Evolutionary conservation across 2,888 invertebrate genomes (phyloP).

Genomic region (Uropetala carovei): DNA sequence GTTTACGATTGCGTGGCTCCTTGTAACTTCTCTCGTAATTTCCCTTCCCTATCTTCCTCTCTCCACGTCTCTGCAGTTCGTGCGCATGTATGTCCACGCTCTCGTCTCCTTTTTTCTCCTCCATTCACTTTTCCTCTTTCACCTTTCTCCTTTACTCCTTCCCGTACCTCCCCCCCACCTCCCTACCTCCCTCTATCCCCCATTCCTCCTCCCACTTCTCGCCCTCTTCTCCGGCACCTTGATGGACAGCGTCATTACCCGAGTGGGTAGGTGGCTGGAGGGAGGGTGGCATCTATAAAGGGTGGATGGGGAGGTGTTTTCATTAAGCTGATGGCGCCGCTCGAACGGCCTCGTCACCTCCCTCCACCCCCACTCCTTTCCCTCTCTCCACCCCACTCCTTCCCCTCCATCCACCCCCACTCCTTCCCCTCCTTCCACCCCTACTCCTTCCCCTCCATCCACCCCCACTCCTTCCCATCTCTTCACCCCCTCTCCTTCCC

Average conservation of each 20-base stretch:
- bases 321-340: conserved; percentile 50
- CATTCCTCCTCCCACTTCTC: neutral
- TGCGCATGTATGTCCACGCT: no score
- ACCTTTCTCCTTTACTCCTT: neutral
- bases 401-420: neutral
- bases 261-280: neutral
- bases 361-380: neutral
- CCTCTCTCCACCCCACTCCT: neutral
- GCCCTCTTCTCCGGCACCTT: neutral
- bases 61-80: no score
- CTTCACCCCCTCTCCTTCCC: neutral
- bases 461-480: neutral
- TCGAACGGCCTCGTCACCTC: conserved; percentile 6
- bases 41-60: no score
- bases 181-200: neutral
- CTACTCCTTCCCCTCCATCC: neutral
- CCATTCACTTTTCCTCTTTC: neutral
- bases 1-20: no score
- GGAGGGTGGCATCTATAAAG: neutral
- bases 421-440: neutral
- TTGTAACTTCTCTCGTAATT: no score
- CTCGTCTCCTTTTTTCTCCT: no score
- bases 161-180: no score
- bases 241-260: conserved; percentile 47
- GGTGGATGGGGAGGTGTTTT: conserved; percentile 28